These are phyloP conservation scores for Parus major DNA, from an alignment of 2,113 vertebrate species.

Conservation along the genomic window DNA sequence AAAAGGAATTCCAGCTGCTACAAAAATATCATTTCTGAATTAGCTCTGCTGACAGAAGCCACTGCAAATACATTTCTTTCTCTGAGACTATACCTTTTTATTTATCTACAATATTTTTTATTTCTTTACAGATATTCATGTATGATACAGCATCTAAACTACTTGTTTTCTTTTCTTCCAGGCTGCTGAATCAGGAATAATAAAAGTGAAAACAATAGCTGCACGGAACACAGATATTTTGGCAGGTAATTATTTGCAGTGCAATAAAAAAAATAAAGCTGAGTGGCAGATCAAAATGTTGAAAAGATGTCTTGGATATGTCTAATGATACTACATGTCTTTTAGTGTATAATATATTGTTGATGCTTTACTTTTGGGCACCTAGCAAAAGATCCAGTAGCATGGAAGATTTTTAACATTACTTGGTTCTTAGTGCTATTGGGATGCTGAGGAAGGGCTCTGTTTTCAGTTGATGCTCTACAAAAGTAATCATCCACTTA, in stretches of 20 bases:
- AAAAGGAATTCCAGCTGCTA: not conserved
- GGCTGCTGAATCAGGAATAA: conserved; percentile 98
- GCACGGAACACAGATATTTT: conserved; percentile 91
- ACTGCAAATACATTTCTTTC: not conserved
- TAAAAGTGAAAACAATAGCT: conserved; percentile 99
- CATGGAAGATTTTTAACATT: not conserved
- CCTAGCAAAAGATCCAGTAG: not conserved
- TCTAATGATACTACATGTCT: not conserved
- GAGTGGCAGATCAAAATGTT: not conserved
- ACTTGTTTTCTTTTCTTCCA: conserved; percentile 70
- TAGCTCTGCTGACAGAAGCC: not conserved
- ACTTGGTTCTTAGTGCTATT: not conserved
- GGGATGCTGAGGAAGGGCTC: not conserved
- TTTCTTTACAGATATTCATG: not conserved
- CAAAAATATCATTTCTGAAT: not conserved
- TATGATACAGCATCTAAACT: conserved; percentile 21
- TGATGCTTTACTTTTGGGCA: not conserved
- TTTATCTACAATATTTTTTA: not conserved
- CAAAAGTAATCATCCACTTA: not conserved
- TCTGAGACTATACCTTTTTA: not conserved
- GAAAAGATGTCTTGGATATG: not conserved
- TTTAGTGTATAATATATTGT: not conserved
- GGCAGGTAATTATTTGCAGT: conserved; percentile 83
- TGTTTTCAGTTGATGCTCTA: not conserved
- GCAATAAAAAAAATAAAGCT: conserved; percentile 5